Conservation (phyloP, 1,140 invertebrate species). For the Cherax quadricarinatus region DNA sequence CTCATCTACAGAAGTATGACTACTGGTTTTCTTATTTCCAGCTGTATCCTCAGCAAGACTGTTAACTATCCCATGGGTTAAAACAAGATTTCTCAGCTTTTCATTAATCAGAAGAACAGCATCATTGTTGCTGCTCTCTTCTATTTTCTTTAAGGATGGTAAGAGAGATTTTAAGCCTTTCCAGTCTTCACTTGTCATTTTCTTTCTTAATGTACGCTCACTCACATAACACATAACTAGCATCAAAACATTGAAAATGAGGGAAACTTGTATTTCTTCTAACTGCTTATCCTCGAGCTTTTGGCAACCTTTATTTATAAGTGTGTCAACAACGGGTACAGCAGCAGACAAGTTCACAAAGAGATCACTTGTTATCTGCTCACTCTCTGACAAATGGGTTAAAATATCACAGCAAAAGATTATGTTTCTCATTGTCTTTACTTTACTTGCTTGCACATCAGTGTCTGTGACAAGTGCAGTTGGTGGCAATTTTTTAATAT, state of each 20-base stretch:
- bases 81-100: conserved; percentile 78
- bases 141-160: conserved; percentile 77
- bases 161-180: conserved; percentile 78
- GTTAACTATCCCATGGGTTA: conserved; percentile 76
- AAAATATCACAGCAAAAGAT: conserved; percentile 38
- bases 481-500: conserved; percentile 7
- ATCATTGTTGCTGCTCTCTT: conserved; percentile 66
- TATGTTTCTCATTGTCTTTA: conserved; percentile 39
- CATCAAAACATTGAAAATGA: conserved; percentile 60
- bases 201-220: conserved; percentile 33
- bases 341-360: conserved; percentile 64
- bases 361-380: conserved; percentile 42
- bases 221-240: conserved; percentile 59
- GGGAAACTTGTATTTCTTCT: conserved; percentile 43
- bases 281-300: conserved; percentile 54
- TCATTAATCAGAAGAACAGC: conserved; percentile 75
- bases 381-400: conserved; percentile 43
- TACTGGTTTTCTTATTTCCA: background rate
- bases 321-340: conserved; percentile 45
- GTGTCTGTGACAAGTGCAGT: conserved; percentile 34
- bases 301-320: conserved; percentile 53
- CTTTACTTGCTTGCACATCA: conserved; percentile 22
- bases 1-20: background rate
- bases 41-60: conserved; percentile 51
- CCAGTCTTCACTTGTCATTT: conserved; percentile 75